Conservation (phyloP, 2,888 invertebrate genomes). For the Branchinecta sandiegonensis region DNA sequence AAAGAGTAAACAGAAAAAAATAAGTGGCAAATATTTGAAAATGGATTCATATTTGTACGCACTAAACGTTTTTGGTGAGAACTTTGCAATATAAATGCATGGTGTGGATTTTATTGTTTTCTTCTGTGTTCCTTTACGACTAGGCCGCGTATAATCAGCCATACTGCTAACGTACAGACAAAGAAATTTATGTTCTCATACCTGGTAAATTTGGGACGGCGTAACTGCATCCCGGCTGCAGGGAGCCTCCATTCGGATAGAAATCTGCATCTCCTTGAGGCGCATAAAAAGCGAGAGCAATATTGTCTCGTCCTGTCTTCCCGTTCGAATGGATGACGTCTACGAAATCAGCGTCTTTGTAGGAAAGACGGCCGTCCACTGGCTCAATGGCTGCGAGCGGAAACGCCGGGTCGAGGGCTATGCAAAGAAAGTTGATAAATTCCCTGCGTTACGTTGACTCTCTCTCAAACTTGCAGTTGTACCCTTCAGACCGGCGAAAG, state of each 20-base stretch:
- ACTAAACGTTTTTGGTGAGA: too few species aligned
- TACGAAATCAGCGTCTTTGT: slow-evolving; percentile 2
- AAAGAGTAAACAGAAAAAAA: too few species aligned
- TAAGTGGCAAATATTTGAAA: too few species aligned
- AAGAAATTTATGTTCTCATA: not conserved
- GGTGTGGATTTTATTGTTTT: too few species aligned
- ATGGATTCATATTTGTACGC: too few species aligned
- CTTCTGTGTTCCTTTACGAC: too few species aligned
- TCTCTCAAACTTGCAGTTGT: too few species aligned
- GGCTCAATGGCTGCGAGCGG: not conserved
- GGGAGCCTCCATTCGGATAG: not conserved
- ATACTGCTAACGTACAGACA: too few species aligned
- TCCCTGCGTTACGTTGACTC: too few species aligned
- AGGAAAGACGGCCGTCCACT: slow-evolving; percentile 1
- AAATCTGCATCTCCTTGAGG: not conserved
- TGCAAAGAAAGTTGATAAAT: not conserved
- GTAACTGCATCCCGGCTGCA: slow-evolving; percentile 5
- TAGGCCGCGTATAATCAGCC: too few species aligned
- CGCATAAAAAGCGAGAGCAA: not conserved
- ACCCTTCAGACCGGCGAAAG: too few species aligned
- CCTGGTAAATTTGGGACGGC: not conserved
- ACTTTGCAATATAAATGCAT: too few species aligned
- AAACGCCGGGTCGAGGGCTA: not conserved
- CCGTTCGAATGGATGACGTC: not conserved
- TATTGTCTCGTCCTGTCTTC: not conserved